Conservation (phyloP, 2,888 invertebrate species). For the Ochropacha duplaris region DNA sequence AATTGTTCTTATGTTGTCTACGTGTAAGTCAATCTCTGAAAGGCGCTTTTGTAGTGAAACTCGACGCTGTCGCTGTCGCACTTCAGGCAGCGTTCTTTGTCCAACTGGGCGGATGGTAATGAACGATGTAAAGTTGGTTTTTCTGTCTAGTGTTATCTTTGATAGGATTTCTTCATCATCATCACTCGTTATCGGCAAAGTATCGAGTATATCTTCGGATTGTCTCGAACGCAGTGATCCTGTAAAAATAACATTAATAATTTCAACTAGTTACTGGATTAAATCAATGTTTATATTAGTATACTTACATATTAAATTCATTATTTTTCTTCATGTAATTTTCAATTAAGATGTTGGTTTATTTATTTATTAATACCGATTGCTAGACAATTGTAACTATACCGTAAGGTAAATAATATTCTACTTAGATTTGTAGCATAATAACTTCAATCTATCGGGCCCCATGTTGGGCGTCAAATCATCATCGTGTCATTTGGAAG, state of each 20-base stretch:
- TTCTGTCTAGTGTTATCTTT: constrained; percentile 39
- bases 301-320: no score
- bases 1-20: constrained; percentile 57
- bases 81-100: constrained; percentile 21
- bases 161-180: background rate
- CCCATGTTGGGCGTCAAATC: background rate
- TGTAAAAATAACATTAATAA: background rate
- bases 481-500: no score
- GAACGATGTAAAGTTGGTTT: constrained; percentile 47
- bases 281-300: no score
- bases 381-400: no score
- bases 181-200: background rate
- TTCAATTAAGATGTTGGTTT: no score
- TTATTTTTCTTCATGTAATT: no score
- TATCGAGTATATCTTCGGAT: background rate
- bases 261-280: no score
- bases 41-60: constrained; percentile 30
- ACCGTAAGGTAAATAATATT: no score
- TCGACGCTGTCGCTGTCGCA: constrained; percentile 25
- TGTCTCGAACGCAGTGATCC: background rate
- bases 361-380: no score
- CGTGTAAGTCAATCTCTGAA: constrained; percentile 58
- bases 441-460: background rate
- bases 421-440: background rate
- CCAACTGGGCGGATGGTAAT: constrained; percentile 46